Evolutionary conservation across 1,140 invertebrate genomes (phyloP).

Genomic region (Tetragonula clypearis): DNA sequence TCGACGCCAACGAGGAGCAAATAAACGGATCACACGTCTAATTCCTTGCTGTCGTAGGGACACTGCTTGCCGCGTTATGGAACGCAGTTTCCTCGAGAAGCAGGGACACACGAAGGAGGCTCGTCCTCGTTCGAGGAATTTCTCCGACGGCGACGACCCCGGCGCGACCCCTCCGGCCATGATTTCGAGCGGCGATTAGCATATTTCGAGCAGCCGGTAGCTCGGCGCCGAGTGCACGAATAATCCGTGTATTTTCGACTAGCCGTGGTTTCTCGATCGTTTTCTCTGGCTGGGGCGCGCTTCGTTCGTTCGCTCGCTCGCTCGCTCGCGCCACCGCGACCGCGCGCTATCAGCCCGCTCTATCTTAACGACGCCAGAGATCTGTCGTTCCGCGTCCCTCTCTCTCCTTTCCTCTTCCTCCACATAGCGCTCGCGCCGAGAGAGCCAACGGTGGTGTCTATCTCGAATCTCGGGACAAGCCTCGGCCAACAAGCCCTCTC

Average conservation of each 20-base stretch:
- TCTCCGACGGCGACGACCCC: constrained; percentile 23
- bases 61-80: rapidly evolving
- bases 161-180: constrained; percentile 32
- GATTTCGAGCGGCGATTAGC: constrained; percentile 63
- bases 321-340: constrained; percentile 51
- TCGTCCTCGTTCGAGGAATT: constrained; percentile 13
- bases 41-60: background rate
- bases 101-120: background rate
- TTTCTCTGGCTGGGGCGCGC: constrained; percentile 2
- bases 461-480: constrained; percentile 58
- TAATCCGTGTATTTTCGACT: constrained; percentile 70
- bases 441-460: constrained; percentile 39
- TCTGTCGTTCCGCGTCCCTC: constrained; percentile 63
- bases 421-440: background rate
- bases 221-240: constrained; percentile 55
- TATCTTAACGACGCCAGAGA: constrained; percentile 75
- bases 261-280: constrained; percentile 14
- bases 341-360: constrained; percentile 66
- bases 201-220: constrained; percentile 70
- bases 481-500: constrained; percentile 8
- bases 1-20: no score
- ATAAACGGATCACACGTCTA: background rate
- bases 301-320: background rate
- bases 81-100: background rate
- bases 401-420: constrained; percentile 29